Evolutionary conservation across 2,888 invertebrate genomes (phyloP).

Genomic region (Hybos culiciformis): DNA sequence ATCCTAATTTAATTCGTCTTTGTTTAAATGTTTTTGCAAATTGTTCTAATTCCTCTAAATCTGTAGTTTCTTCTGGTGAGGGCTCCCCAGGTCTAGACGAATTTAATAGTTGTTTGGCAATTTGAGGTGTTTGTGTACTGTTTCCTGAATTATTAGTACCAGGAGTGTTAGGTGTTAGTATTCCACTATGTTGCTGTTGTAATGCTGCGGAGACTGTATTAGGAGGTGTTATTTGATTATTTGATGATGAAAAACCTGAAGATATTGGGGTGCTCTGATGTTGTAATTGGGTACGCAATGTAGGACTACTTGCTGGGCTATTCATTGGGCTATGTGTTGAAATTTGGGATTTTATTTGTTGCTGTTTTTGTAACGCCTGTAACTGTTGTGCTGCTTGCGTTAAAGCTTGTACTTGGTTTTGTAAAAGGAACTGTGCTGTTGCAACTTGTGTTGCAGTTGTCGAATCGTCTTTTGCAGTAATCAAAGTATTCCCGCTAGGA

Average conservation of each 20-base stretch:
- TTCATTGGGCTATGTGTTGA: slow-evolving; percentile 29
- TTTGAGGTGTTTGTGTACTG: slow-evolving; percentile 40
- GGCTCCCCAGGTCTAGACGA: slow-evolving; percentile 62
- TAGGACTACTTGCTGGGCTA: slow-evolving; percentile 32
- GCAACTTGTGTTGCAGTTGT: slow-evolving; percentile 32
- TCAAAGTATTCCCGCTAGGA: neutral
- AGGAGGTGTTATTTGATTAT: slow-evolving; percentile 37
- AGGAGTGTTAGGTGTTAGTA: slow-evolving; percentile 45
- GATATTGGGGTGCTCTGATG: slow-evolving; percentile 9
- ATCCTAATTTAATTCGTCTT: slow-evolving; percentile 91
- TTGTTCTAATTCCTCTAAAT: slow-evolving; percentile 93
- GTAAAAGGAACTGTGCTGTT: slow-evolving; percentile 57
- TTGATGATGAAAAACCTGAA: slow-evolving; percentile 3
- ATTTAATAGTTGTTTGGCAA: slow-evolving; percentile 36
- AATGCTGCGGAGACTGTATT: slow-evolving; percentile 33
- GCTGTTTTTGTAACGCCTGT: slow-evolving; percentile 62
- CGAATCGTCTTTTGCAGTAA: slow-evolving; percentile 27
- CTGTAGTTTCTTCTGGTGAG: slow-evolving; percentile 86
- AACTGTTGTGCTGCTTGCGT: slow-evolving; percentile 75
- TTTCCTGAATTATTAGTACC: too few species aligned
- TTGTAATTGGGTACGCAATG: too few species aligned
- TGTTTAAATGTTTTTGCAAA: slow-evolving; percentile 98
- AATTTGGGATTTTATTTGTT: slow-evolving; percentile 38
- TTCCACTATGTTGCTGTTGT: slow-evolving; percentile 31
- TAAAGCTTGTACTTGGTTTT: slow-evolving; percentile 60